Evolutionary conservation across 2,888 invertebrate species (phyloP).

Genomic region (Drosophila multiciliata): DNA sequence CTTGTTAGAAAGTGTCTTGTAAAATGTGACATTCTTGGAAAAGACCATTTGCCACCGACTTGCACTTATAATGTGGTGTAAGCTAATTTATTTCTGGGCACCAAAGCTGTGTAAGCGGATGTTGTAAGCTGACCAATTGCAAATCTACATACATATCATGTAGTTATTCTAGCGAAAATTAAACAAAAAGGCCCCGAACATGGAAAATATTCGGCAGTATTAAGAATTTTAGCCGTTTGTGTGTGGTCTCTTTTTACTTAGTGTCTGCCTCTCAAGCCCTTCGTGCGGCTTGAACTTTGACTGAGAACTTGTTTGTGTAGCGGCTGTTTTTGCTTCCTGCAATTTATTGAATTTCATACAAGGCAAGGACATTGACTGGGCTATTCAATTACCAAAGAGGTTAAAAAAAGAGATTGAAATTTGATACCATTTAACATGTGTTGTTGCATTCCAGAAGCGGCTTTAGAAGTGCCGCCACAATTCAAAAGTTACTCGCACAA

Average conservation of each 20-base stretch:
- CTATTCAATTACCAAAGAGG: constrained; percentile 59
- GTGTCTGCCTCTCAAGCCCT: constrained; percentile 42
- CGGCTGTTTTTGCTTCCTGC: constrained; percentile 61
- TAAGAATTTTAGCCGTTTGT: constrained; percentile 24
- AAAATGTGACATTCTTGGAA: constrained; percentile 64
- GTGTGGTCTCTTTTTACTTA: constrained; percentile 57
- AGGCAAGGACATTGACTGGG: constrained; percentile 58
- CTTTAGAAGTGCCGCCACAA: constrained; percentile 27
- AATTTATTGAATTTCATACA: constrained; percentile 68
- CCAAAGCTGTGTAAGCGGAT: constrained; percentile 36
- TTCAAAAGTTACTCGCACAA: constrained; percentile 21
- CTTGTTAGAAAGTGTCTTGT: constrained; percentile 62
- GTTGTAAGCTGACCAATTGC: constrained; percentile 27
- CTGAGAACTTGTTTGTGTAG: constrained; percentile 40
- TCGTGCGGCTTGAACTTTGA: constrained; percentile 64
- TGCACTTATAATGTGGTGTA: constrained; percentile 64
- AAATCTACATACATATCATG: constrained; percentile 7
- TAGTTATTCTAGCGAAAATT: constrained; percentile 61
- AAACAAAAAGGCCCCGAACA: constrained; percentile 21
- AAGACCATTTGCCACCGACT: constrained; percentile 38
- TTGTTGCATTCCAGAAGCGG: not conserved
- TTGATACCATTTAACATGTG: constrained; percentile 32
- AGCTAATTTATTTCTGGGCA: constrained; percentile 62
- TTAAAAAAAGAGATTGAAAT: constrained; percentile 34
- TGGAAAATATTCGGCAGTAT: constrained; percentile 25